Evolutionary conservation across 1,140 invertebrate species (phyloP).

Genomic region (Euschistus heros): DNA sequence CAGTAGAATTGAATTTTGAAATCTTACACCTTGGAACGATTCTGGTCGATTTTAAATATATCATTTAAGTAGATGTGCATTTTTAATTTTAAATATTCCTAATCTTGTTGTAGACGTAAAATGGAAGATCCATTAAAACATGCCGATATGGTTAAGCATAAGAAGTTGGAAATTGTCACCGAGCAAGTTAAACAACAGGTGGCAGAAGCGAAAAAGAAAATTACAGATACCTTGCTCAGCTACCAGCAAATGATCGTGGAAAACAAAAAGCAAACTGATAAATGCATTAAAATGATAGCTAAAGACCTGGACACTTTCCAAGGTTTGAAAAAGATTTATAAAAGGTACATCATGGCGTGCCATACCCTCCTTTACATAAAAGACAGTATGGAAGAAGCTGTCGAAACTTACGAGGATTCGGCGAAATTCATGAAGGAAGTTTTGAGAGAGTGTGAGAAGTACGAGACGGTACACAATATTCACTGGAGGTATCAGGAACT

Average conservation of each 20-base stretch:
- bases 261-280: neutral
- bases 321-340: too few species aligned
- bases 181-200: neutral
- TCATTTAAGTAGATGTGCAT: too few species aligned
- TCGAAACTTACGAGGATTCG: neutral
- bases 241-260: neutral
- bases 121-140: too few species aligned
- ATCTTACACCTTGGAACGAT: too few species aligned
- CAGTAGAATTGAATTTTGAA: too few species aligned
- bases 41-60: too few species aligned
- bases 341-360: neutral
- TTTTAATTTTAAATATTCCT: too few species aligned
- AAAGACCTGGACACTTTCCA: too few species aligned
- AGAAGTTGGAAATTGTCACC: too few species aligned
- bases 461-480: neutral
- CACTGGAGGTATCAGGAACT: neutral
- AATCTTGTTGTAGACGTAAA: too few species aligned
- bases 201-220: neutral
- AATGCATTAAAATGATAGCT: neutral
- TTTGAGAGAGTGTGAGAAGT: neutral
- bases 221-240: neutral
- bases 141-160: too few species aligned
- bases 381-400: constrained; percentile 9
- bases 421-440: neutral
- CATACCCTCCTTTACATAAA: neutral